Percentiles rank a stretch among this genome's conserved stretches.
Conservation (phyloP, 2,113 vertebrate genomes). For the Pygoscelis antarcticus region DNA sequence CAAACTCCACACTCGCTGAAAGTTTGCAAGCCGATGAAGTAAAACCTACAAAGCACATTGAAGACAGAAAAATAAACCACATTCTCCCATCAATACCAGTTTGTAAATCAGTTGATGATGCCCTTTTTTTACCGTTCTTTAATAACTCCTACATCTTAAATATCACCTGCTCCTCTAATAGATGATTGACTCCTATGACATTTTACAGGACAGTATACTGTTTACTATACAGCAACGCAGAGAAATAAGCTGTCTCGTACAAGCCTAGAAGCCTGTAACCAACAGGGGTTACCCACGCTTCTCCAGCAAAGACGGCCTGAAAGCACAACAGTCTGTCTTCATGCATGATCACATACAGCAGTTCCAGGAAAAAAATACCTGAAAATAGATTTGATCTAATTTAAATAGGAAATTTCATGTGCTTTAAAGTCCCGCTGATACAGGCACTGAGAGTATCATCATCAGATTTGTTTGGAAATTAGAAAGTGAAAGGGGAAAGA, state of each 20-base stretch:
- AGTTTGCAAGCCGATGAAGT: conserved; percentile 92
- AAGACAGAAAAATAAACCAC: neutral
- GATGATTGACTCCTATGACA: rapidly evolving
- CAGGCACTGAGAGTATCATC: rapidly evolving
- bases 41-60: conserved; percentile 80
- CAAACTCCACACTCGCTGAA: conserved; percentile 96
- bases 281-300: neutral
- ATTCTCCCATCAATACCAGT: neutral
- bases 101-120: neutral
- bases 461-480: rapidly evolving
- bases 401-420: neutral
- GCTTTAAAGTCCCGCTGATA: neutral
- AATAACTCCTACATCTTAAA: neutral
- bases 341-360: rapidly evolving
- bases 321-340: neutral
- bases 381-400: neutral
- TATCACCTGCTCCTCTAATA: neutral
- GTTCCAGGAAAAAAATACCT: neutral
- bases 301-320: neutral
- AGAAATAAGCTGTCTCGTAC: neutral
- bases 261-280: neutral
- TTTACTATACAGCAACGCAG: neutral
- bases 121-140: neutral
- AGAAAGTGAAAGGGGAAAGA: neutral
- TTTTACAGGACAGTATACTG: neutral